These are phyloP conservation scores for Megaceryle alcyon DNA, from an alignment of 2,797 vertebrate genomes.

Conservation along the genomic window DNA sequence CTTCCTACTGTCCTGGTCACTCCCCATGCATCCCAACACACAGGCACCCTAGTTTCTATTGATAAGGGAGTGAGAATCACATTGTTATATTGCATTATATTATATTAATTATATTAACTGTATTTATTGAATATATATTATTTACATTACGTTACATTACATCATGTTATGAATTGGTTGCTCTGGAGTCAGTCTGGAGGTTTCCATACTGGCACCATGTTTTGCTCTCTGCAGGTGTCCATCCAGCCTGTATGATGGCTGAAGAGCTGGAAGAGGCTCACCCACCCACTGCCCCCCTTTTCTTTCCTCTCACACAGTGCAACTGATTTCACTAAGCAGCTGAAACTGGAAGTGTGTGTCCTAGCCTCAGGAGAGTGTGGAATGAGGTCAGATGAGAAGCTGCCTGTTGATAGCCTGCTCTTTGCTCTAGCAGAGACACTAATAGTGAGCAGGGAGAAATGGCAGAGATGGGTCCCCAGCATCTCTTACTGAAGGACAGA, in stretches of 20 bases:
- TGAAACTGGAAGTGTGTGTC: not conserved
- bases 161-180: not conserved
- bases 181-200: not conserved
- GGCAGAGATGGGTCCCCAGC: not conserved
- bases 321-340: not conserved
- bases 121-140: not conserved
- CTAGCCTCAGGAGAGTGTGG: rapidly evolving
- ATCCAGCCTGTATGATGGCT: not conserved
- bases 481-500: not conserved
- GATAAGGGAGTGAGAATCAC: not conserved
- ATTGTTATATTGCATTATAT: not conserved
- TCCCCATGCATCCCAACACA: rapidly evolving
- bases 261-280: not conserved
- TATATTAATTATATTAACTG: not conserved
- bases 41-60: not conserved
- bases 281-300: not conserved
- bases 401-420: not conserved
- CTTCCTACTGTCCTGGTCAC: not conserved
- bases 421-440: not conserved
- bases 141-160: not conserved
- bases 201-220: not conserved
- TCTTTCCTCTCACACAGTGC: not conserved
- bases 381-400: not conserved
- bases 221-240: not conserved
- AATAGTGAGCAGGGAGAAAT: rapidly evolving